Percentiles rank a stretch among this genome's conserved stretches.
phyloP scores from a whole-genome alignment of 2,888 invertebrate genomes.

The Mythimna impura region DNA sequence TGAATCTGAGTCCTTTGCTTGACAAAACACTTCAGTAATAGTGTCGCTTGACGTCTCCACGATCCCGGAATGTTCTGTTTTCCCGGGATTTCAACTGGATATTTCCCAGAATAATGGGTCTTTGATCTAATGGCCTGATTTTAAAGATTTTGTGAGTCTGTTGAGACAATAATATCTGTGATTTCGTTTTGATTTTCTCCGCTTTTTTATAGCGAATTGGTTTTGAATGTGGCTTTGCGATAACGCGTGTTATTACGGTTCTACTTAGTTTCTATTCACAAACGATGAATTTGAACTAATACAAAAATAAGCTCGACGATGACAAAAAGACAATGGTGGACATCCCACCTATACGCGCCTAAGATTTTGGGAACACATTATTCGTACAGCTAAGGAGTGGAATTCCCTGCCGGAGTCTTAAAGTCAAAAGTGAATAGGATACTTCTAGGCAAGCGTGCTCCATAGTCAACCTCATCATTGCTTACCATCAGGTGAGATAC shows the following conservation, averaged over 20 bases:
- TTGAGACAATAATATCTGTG: not conserved
- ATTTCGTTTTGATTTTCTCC: conserved; percentile 30
- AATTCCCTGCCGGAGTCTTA: too few species aligned
- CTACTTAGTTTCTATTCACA: too few species aligned
- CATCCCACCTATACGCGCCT: too few species aligned
- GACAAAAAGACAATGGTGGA: too few species aligned
- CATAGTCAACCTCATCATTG: too few species aligned
- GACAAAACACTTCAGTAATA: conserved; percentile 49
- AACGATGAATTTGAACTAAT: too few species aligned
- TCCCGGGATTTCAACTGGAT: not conserved
- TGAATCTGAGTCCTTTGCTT: conserved; percentile 47
- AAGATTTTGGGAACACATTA: too few species aligned
- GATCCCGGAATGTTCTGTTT: conserved; percentile 21
- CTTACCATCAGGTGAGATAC: too few species aligned
- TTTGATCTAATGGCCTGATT: conserved; percentile 30
- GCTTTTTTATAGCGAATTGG: not conserved
- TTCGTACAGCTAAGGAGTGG: too few species aligned
- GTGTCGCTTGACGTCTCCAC: conserved; percentile 19
- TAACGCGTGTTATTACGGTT: not conserved
- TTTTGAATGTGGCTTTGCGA: not conserved
- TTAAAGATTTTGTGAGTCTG: not conserved
- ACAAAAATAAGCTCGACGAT: too few species aligned
- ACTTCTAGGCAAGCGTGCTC: too few species aligned
- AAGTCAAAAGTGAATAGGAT: too few species aligned
- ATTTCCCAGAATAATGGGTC: conserved; percentile 14